Conservation (phyloP, 2,888 invertebrate genomes). For the Kryphioiulus occultus region DNA sequence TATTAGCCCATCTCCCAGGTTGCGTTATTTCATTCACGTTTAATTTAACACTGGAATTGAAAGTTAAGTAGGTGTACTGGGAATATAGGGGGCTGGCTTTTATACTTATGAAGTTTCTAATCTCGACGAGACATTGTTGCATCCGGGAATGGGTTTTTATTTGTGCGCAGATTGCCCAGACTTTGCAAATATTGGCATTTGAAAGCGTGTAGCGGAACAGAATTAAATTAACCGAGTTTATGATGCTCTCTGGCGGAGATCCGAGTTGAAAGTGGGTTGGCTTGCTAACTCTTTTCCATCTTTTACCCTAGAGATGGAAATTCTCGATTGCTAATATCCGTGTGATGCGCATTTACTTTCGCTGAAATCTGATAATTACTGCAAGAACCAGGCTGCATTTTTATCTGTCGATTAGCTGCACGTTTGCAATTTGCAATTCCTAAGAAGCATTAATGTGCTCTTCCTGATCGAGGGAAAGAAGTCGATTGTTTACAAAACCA, state of each 20-base stretch:
- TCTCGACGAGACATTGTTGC: conserved; percentile 11
- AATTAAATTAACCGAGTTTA: conserved; percentile 20
- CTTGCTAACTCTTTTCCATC: neutral
- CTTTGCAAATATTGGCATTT: conserved; percentile 7
- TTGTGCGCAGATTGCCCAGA: neutral
- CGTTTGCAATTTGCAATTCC: neutral
- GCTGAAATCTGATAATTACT: neutral
- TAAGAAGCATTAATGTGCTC: neutral
- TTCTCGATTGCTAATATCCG: neutral
- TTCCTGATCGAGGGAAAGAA: neutral
- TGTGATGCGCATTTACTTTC: neutral
- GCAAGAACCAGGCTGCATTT: neutral
- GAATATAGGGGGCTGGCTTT: neutral
- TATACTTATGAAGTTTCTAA: conserved; percentile 10
- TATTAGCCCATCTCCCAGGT: neutral
- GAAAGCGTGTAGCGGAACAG: conserved; percentile 15
- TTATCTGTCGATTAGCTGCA: neutral
- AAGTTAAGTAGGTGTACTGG: neutral
- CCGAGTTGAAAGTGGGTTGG: neutral
- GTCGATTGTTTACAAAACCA: neutral
- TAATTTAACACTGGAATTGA: conserved; percentile 35
- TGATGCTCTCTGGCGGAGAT: neutral
- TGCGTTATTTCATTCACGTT: conserved; percentile 28
- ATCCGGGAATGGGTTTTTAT: neutral
- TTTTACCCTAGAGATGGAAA: neutral